phyloP scores from a whole-genome alignment of 2,113 vertebrate species.

The Ailurus styani region DNA sequence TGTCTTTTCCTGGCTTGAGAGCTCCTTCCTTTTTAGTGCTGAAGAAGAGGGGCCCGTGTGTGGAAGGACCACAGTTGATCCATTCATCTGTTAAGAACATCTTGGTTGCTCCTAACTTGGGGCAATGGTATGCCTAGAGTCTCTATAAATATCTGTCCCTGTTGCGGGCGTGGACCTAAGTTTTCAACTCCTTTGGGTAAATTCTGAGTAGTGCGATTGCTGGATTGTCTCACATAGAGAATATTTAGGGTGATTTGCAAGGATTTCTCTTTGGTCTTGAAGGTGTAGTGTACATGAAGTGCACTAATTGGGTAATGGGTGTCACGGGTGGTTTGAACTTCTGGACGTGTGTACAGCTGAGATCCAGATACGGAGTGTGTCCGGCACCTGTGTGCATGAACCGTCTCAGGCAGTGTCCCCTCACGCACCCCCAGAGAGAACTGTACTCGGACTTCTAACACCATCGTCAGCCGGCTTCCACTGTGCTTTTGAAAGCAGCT shows the following conservation, averaged over 20 bases:
- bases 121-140: not conserved
- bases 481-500: not conserved
- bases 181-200: not conserved
- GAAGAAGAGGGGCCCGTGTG: not conserved
- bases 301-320: no score
- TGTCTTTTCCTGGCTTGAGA: not conserved
- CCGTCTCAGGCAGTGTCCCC: not conserved
- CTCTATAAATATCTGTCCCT: not conserved
- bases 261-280: not conserved
- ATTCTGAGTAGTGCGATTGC: not conserved
- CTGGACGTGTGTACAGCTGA: accelerated
- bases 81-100: not conserved
- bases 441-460: not conserved
- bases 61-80: not conserved
- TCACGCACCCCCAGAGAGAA: accelerated
- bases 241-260: not conserved
- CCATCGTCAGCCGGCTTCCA: not conserved
- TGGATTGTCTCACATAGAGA: not conserved
- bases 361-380: accelerated
- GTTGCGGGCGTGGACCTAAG: accelerated
- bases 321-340: not conserved
- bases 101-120: not conserved
- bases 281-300: not conserved
- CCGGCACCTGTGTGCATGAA: accelerated
- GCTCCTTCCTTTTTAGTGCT: not conserved